Conservation (phyloP, 2,888 invertebrate species). For the Cephus sareptanus region DNA sequence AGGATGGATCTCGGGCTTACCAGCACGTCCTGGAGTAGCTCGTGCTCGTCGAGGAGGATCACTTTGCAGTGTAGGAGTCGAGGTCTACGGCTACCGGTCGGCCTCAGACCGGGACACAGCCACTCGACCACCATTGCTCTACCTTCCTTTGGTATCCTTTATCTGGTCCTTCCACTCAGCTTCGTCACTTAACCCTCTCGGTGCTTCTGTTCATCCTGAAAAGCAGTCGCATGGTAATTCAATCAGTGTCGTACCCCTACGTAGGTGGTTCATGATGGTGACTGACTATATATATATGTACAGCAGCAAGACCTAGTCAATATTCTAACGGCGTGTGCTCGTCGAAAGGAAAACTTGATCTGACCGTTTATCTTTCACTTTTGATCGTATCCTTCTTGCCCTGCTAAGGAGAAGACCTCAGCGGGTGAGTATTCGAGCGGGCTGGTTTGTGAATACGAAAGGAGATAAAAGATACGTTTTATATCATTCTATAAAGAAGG, state of each 20-base stretch:
- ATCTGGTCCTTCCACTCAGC: conserved; percentile 3
- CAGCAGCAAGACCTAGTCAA: background rate
- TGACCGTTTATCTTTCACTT: background rate
- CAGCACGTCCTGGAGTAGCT: conserved; percentile 89
- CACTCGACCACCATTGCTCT: conserved; percentile 62
- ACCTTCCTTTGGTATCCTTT: conserved; percentile 15
- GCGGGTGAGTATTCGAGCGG: conserved; percentile 8
- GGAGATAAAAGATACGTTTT: background rate
- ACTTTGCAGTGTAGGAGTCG: conserved; percentile 82
- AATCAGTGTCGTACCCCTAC: conserved; percentile 13
- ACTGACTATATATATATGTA: background rate
- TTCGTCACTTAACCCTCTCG: background rate
- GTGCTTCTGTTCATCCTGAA: conserved; percentile 22
- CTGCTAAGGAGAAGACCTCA: conserved; percentile 26
- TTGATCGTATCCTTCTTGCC: conserved; percentile 24
- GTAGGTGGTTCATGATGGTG: background rate
- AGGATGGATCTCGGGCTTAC: conserved; percentile 67
- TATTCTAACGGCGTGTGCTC: background rate
- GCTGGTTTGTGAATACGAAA: background rate
- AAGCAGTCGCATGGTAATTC: conserved; percentile 5
- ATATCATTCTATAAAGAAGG: background rate
- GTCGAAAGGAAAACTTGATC: conserved; percentile 29
- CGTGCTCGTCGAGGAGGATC: conserved; percentile 89
- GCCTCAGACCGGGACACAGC: conserved; percentile 63
- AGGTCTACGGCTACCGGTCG: conserved; percentile 70